A percentile compares a stretch with the other conserved stretches of the same genome.
phyloP scores from a whole-genome alignment of 1,140 invertebrate genomes.

The Drosophila kohkoa region DNA sequence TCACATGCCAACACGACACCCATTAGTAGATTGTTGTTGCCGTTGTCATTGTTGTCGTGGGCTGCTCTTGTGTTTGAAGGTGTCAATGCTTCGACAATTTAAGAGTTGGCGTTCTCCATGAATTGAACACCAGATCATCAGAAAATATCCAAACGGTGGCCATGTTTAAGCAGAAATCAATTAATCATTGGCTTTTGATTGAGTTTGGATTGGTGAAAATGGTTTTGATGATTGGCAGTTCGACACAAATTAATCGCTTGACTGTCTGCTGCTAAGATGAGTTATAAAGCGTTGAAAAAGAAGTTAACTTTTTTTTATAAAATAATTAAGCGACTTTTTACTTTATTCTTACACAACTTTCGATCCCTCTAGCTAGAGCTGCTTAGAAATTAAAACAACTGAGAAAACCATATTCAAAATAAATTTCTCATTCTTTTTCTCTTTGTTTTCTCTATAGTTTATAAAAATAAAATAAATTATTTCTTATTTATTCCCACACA shows the following conservation, averaged over 20 bases:
- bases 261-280: background rate
- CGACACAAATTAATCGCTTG: conserved; percentile 18
- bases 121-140: conserved; percentile 28
- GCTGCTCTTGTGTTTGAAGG: conserved; percentile 31
- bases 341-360: too few species aligned
- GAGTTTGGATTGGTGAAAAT: conserved; percentile 22
- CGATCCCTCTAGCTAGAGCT: too few species aligned
- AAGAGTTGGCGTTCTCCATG: conserved; percentile 27
- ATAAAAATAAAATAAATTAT: too few species aligned
- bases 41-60: conserved; percentile 23
- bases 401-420: too few species aligned
- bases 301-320: too few species aligned
- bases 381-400: too few species aligned
- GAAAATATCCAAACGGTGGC: conserved; percentile 14
- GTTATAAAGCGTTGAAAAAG: too few species aligned
- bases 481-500: too few species aligned
- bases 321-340: too few species aligned
- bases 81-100: conserved; percentile 54
- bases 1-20: conserved; percentile 58
- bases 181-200: conserved; percentile 46
- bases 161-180: conserved; percentile 20
- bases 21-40: conserved; percentile 22
- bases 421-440: too few species aligned
- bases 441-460: too few species aligned
- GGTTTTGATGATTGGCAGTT: conserved; percentile 28